These are phyloP conservation scores for Pteropus rufus DNA, from an alignment of 2,797 vertebrate genomes.

Conservation along the genomic window DNA sequence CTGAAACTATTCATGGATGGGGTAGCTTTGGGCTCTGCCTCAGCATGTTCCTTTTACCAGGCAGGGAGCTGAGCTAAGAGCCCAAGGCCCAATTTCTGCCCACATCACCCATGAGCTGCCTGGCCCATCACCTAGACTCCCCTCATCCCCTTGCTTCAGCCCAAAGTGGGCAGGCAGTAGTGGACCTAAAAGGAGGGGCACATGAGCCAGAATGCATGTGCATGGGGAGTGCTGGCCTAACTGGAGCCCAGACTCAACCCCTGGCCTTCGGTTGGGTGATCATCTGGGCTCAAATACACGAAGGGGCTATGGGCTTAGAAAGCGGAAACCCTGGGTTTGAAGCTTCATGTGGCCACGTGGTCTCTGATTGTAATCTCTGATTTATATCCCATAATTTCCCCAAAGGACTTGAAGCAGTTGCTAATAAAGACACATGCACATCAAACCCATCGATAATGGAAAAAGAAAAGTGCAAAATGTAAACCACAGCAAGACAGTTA, in stretches of 20 bases:
- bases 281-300: background rate
- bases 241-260: background rate
- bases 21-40: background rate
- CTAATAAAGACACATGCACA: background rate
- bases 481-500: background rate
- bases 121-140: background rate
- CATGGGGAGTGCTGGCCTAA: background rate
- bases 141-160: background rate
- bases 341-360: background rate
- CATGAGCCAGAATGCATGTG: background rate
- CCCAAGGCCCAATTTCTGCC: background rate
- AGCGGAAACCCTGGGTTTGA: background rate
- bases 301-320: background rate
- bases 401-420: background rate
- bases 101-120: background rate
- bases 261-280: background rate
- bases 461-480: background rate
- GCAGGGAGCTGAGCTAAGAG: background rate
- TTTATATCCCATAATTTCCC: background rate
- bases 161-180: background rate
- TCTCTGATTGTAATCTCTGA: background rate
- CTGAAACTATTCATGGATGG: background rate
- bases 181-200: background rate
- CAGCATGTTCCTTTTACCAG: background rate
- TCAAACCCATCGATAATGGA: background rate